These are phyloP conservation scores for Pissodes strobi DNA, from an alignment of 1,140 invertebrate species.

Conservation along the genomic window DNA sequence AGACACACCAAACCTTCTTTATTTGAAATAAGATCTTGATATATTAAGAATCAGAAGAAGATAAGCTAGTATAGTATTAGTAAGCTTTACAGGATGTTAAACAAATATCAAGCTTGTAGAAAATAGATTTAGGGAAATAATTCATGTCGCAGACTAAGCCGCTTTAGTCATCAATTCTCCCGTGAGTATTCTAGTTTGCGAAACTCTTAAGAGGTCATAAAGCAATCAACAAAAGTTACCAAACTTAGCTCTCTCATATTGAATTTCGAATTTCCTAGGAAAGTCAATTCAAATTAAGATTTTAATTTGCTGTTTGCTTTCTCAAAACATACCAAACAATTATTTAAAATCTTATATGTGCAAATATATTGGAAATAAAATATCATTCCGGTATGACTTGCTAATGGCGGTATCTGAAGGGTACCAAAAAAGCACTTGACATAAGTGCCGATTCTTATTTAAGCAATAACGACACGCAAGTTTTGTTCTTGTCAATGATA, in stretches of 20 bases:
- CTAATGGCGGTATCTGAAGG: not conserved
- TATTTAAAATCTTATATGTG: not conserved
- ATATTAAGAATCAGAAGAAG: not conserved
- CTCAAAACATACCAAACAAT: not conserved
- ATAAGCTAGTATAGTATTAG: not conserved
- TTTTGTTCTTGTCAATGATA: slow-evolving; percentile 11
- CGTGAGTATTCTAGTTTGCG: no score
- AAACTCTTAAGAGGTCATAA: no score
- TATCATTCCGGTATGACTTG: slow-evolving; percentile 5
- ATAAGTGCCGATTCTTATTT: not conserved
- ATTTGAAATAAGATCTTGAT: not conserved
- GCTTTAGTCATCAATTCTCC: no score
- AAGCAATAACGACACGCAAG: slow-evolving; percentile 11
- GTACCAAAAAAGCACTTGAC: not conserved
- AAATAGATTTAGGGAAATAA: no score
- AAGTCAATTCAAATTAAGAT: no score
- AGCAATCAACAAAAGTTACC: not conserved
- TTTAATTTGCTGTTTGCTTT: not conserved
- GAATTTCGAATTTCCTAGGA: no score
- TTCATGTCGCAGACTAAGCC: no score
- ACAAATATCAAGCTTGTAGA: no score
- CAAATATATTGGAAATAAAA: not conserved
- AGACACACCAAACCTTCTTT: not conserved
- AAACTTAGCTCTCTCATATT: not conserved
- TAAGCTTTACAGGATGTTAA: no score